Evolutionary conservation across 2,888 invertebrate genomes (phyloP), one percentile per base, ranked within the genome.

Genomic region (Phanerotoma sp.): DNA sequence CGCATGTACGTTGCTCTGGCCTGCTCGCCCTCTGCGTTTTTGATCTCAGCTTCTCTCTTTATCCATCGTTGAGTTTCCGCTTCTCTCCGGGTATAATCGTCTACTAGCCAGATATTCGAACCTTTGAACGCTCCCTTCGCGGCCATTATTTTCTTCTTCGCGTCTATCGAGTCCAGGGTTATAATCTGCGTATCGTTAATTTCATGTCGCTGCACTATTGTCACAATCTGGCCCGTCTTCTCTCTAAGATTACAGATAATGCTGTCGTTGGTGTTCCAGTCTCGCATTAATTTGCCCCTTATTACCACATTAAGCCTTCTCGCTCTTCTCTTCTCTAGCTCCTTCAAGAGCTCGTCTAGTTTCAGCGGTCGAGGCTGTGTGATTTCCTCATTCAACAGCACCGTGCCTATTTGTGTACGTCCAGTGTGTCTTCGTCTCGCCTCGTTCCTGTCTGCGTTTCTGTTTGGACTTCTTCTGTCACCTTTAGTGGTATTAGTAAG

Each of bases 41-140:
- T 15, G 4, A 13, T 33, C 33, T 33, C 11, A 33, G 33, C 33
- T 33, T 33, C 33, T 33, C 15, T n/a, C 33, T 33, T 15, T 33
- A 33, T 33, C 7, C 69, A 66, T 66, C 47, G 63, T 62, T 55
- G 28, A 20, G 30, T 10, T 40, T 20, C 40, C 49, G 11, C 25
- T 38, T 38, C 47, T 45, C 44, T 22, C 44, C 38, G 47, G 57
- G 48, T 62, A 58, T 64, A 61, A 48, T 16, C 25, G 7, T 32
- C 28, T 49, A 44, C 40, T 32, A 32, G 42, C 49, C 30, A 28
- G 9, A 28, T 18, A 15, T 61, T 62, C 49, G 40, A 54, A 59
- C 53, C 37, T 11, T 40, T 45, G 51, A 55, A 58, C 57, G 22
- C 50, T 18, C 6, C 18, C 20, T 15, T 16, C 42, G 33, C 16